These are phyloP conservation scores for Potamarius usumacintae DNA, from an alignment of 2,113 vertebrate genomes.

Conservation along the genomic window DNA sequence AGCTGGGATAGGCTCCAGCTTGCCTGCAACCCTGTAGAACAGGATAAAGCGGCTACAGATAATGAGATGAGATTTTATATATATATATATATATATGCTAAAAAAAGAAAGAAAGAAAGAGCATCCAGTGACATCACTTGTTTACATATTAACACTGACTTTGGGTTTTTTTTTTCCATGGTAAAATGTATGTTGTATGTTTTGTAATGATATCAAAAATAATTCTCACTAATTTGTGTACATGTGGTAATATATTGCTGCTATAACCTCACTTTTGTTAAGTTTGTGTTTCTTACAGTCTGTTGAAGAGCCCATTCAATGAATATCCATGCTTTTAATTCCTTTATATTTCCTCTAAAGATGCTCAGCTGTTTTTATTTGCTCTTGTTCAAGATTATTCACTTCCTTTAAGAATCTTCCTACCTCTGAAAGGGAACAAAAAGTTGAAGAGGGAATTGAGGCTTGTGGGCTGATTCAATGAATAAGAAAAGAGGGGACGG, in stretches of 20 bases:
- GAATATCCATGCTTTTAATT: background rate
- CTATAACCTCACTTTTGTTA: too few species aligned
- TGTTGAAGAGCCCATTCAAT: background rate
- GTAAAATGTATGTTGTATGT: background rate
- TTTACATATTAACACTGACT: too few species aligned
- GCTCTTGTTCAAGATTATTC: constrained; percentile 12
- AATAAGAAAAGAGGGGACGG: constrained; percentile 68
- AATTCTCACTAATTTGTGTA: background rate
- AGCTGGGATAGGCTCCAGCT: too few species aligned
- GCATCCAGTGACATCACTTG: too few species aligned
- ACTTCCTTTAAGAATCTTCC: constrained; percentile 15
- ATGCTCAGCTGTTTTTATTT: constrained; percentile 11
- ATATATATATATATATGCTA: too few species aligned
- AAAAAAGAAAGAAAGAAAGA: too few species aligned
- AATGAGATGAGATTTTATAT: too few species aligned
- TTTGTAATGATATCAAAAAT: background rate
- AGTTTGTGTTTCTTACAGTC: background rate
- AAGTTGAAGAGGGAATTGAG: background rate
- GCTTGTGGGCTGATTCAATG: constrained; percentile 71
- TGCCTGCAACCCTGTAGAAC: too few species aligned
- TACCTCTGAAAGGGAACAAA: constrained; percentile 20
- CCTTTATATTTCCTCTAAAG: background rate
- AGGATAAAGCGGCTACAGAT: too few species aligned
- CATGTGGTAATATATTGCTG: background rate
- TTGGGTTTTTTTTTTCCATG: background rate